Conservation (phyloP, 2,888 invertebrate genomes). For the Monopis laevigella region DNA sequence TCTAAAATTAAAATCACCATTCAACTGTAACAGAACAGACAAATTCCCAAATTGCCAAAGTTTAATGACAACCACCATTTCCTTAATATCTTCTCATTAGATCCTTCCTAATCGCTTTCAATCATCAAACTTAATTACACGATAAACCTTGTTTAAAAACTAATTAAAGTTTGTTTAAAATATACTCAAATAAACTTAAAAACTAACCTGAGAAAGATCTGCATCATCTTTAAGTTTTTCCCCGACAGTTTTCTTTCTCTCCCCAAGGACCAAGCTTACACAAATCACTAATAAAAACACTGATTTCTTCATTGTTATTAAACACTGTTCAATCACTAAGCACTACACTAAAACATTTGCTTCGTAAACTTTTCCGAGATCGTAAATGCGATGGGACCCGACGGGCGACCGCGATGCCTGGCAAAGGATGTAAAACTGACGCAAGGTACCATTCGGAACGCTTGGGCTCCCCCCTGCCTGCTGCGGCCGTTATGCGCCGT, state of each 20-base stretch:
- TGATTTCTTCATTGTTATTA: conserved; percentile 36
- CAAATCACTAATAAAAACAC: conserved; percentile 52
- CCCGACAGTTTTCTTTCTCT: conserved; percentile 61
- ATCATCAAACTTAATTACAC: neutral
- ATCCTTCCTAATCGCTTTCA: too few relatives aligned
- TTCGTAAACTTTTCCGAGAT: conserved; percentile 16
- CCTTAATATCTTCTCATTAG: too few relatives aligned
- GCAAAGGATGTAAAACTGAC: conserved; percentile 35
- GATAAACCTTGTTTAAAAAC: neutral
- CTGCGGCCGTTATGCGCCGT: conserved; percentile 22
- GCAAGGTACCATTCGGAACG: conserved; percentile 24
- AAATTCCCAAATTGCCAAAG: too few relatives aligned
- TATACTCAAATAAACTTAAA: too few relatives aligned
- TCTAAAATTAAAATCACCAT: too few relatives aligned
- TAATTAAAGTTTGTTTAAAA: neutral
- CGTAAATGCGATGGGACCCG: conserved; percentile 25
- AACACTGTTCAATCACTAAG: conserved; percentile 2
- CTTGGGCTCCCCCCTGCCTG: conserved; percentile 33
- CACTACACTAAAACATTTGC: conserved; percentile 9
- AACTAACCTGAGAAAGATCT: conserved; percentile 76
- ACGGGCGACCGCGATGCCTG: conserved; percentile 38
- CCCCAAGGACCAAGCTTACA: conserved; percentile 34
- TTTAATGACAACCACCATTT: too few relatives aligned
- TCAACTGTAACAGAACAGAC: too few relatives aligned
- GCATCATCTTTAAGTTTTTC: conserved; percentile 72